Evolutionary conservation across 2,888 invertebrate species (phyloP).

Genomic region (Nemoura dubitans): DNA sequence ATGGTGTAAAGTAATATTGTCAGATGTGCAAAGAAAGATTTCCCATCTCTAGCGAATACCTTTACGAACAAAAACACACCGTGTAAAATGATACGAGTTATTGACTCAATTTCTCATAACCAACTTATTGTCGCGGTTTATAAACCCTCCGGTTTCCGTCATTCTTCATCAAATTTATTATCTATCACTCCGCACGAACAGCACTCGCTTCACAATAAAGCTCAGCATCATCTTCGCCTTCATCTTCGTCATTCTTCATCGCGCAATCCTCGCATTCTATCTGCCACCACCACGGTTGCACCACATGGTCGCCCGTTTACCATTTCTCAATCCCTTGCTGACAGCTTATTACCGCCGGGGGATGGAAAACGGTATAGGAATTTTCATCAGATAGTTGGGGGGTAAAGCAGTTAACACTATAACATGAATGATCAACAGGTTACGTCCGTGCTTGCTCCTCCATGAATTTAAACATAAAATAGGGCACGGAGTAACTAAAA

Average conservation of each 20-base stretch:
- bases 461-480: not conserved
- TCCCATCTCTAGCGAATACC: too few relatives aligned
- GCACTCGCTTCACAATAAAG: not conserved
- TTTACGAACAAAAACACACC: too few relatives aligned
- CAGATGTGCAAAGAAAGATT: too few relatives aligned
- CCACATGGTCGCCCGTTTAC: not conserved
- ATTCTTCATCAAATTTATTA: not conserved
- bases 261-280: not conserved
- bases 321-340: not conserved
- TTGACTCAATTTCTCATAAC: too few relatives aligned
- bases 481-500: not conserved
- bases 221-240: not conserved
- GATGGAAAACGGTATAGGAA: not conserved
- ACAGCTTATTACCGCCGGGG: not conserved
- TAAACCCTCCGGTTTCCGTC: not conserved
- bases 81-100: not conserved
- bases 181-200: not conserved
- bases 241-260: not conserved
- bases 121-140: too few relatives aligned
- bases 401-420: not conserved
- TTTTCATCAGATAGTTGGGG: not conserved
- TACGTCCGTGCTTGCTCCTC: not conserved
- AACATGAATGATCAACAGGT: not conserved
- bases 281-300: too few relatives aligned
- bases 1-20: too few relatives aligned